Evolutionary conservation across 2,797 vertebrate species (phyloP).

Genomic region (Pampus argenteus): DNA sequence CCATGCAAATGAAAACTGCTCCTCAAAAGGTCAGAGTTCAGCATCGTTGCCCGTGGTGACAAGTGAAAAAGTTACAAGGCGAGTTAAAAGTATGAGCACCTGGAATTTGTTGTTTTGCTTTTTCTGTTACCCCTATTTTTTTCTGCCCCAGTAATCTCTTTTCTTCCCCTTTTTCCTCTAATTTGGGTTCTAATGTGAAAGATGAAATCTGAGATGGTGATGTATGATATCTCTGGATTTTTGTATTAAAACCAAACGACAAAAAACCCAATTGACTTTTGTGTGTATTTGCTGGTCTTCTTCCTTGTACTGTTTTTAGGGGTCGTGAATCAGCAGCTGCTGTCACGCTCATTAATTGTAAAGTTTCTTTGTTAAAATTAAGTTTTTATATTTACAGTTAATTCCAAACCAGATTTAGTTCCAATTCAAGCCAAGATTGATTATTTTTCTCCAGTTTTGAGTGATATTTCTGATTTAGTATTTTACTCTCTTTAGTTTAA

Average conservation of each 20-base stretch:
- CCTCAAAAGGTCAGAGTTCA: constrained; percentile 49
- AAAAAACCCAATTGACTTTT: constrained; percentile 52
- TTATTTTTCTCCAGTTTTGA: too few species aligned
- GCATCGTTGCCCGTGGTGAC: constrained; percentile 44
- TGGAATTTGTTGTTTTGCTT: constrained; percentile 54
- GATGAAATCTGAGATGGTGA: constrained; percentile 79
- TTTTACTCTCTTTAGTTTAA: too few species aligned
- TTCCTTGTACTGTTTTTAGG: background rate
- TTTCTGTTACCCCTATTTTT: constrained; percentile 22
- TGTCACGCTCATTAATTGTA: too few species aligned
- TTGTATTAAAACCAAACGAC: constrained; percentile 84
- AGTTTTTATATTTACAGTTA: background rate
- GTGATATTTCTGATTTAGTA: too few species aligned
- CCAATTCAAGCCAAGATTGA: too few species aligned
- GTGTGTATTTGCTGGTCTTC: background rate
- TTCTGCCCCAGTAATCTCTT: constrained; percentile 25
- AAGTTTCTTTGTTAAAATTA: background rate
- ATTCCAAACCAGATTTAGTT: background rate
- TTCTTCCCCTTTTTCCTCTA: constrained; percentile 70
- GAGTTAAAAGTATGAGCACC: constrained; percentile 39
- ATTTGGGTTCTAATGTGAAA: constrained; percentile 85
- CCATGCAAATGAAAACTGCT: constrained; percentile 30
- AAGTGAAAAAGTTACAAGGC: constrained; percentile 44
- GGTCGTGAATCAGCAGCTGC: background rate
- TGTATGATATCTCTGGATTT: constrained; percentile 86